Evolutionary conservation across 2,888 invertebrate species (phyloP).

Genomic region (Pilophorus perplexus): DNA sequence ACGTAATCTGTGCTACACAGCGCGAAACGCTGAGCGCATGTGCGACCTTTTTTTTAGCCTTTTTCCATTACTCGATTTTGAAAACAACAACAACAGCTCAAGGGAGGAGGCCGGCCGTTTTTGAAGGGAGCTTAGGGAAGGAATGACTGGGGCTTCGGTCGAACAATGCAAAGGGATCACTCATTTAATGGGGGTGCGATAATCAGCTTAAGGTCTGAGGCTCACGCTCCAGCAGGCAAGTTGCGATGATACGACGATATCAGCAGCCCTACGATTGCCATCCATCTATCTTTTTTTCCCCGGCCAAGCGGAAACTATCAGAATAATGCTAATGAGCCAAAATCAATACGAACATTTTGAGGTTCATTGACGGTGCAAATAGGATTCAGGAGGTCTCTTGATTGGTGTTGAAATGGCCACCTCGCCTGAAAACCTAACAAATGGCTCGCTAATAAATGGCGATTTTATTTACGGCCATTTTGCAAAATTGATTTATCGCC

Average conservation of each 20-base stretch:
- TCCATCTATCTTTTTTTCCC: too few relatives aligned
- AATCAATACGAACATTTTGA: too few relatives aligned
- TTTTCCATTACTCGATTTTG: background rate
- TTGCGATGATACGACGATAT: slow-evolving; percentile 26
- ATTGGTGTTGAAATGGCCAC: too few relatives aligned
- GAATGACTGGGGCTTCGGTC: slow-evolving; percentile 17
- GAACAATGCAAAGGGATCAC: slow-evolving; percentile 9
- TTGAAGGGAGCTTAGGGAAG: slow-evolving; percentile 23
- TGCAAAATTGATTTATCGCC: too few relatives aligned
- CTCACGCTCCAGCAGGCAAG: slow-evolving; percentile 34
- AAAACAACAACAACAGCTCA: slow-evolving; percentile 24
- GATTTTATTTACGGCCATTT: too few relatives aligned
- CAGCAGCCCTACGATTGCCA: too few relatives aligned
- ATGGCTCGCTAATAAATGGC: too few relatives aligned
- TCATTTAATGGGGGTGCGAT: slow-evolving; percentile 33
- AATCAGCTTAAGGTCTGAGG: slow-evolving; percentile 29
- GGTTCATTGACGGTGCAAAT: too few relatives aligned
- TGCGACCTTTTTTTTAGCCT: background rate
- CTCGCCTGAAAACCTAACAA: too few relatives aligned
- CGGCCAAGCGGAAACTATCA: too few relatives aligned
- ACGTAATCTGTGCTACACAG: slow-evolving; percentile 17
- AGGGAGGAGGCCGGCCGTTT: background rate
- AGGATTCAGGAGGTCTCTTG: too few relatives aligned
- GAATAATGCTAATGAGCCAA: too few relatives aligned
- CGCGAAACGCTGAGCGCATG: slow-evolving; percentile 12